A percentile compares a stretch with the other conserved stretches of the same genome.
Evolutionary conservation across 2,888 invertebrate species (phyloP).

Genomic region (Iselma pallidipennis): DNA sequence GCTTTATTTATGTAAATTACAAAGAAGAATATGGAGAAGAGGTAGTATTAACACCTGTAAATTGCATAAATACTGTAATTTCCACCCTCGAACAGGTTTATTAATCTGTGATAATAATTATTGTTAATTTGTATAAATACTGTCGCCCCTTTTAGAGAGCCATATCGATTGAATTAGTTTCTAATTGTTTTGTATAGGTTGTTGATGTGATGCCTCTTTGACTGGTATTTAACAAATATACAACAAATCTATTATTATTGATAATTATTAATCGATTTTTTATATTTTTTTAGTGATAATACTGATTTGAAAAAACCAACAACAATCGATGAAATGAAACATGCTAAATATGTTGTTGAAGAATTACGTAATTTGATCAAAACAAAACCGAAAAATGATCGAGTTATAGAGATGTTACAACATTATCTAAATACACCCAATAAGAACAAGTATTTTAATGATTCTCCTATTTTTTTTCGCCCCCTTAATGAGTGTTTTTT

Average conservation of each 20-base stretch:
- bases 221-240: too few species aligned
- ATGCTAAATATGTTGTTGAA: conserved; percentile 31
- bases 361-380: conserved; percentile 43
- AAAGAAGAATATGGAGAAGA: too few species aligned
- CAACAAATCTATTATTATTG: neutral
- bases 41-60: too few species aligned
- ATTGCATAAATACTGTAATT: too few species aligned
- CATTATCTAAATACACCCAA: conserved; percentile 38
- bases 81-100: too few species aligned
- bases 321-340: neutral
- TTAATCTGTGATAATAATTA: too few species aligned
- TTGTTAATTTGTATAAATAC: too few species aligned
- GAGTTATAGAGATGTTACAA: conserved; percentile 35
- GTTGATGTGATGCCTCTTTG: too few species aligned
- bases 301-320: neutral
- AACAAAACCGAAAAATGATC: conserved; percentile 37
- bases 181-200: too few species aligned
- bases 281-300: neutral
- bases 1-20: too few species aligned
- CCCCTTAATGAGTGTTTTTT: conserved; percentile 7
- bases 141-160: too few species aligned
- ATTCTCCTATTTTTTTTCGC: neutral
- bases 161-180: too few species aligned
- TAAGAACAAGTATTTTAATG: conserved; percentile 43
- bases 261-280: neutral